Evolutionary conservation across 2,888 invertebrate genomes (phyloP), one percentile per base, ranked within the genome.

Genomic region (Lepidochrysops patricia): DNA sequence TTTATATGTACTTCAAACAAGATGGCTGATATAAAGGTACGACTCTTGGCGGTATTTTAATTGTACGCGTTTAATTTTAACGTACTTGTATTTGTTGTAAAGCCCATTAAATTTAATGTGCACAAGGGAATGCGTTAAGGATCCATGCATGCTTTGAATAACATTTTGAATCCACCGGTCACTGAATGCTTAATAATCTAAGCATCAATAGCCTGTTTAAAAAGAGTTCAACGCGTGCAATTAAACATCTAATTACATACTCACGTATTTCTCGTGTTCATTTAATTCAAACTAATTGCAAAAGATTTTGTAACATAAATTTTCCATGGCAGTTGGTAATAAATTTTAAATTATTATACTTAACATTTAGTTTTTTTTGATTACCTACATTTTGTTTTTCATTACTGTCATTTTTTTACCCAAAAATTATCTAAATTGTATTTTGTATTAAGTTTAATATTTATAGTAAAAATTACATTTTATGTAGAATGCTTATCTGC

Each of bases 21-120:
- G 78, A 89, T 90, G 89, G 88, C 89, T 84, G 89, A 89, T 89
- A 88, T 89, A 77, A 89, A 88, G 86, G 89, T 89, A 74, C 82
- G 81, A 66, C 56, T 61, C 61, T 87, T 88, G 85, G 89, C 89
- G 89, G 89, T 84, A 86, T 87, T 89, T 88, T 86, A 77, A 76
- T 78, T 69, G 58, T 81, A 87, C 88, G 85, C n/a, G 86, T 79
- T 78, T 71, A 74, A 75, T n/a, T n/a, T n/a, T n/a, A n/a, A n/a
- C n/a, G n/a, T n/a, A n/a, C 64, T 71, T 69, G 48, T 69, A 65
- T 65, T 72, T 70, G 68, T 73, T 75, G 70, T 62, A 48, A 25
- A 29, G 32, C 13, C 27, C 5, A n/a, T 37, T n/a, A 43, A 19
- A 23, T 43, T 43, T 12, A 43, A 43, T 19, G 43, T 43, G 43